Base-by-base conservation (phyloP, 1,140 invertebrate genomes). In the Dolichoris vasculosae region DNA sequence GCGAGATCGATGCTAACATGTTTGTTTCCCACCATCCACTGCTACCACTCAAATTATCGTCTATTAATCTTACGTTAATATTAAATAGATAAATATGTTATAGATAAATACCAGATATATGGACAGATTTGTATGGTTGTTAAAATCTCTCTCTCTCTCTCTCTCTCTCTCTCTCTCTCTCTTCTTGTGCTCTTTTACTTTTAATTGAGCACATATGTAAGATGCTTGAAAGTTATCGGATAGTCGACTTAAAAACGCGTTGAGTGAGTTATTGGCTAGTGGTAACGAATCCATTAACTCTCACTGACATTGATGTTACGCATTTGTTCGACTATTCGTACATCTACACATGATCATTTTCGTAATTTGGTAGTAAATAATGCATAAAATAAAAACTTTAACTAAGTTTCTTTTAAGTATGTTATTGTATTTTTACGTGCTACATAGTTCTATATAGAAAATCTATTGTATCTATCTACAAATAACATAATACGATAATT, bases 1-100 rank as follows among this genome's bases (percentile, higher is more conserved):
- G 23, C 63, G 0, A 11, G 63, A 63, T 84, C 67, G 69, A 69
- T 40, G 63, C 59, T 84, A 78, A 84, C 69, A n/a, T 30, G 48
- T 46, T 64, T 73, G 0, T 73, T 43, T 20, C 0, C n/a, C n/a
- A n/a, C n/a, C 6, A 26, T 6, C 2, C 15, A 3, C 0, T 2
- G 69, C 23, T 43, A 13, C 13, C 3, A 13, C 32, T 15, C 20
- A 73, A 38, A 43, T 73, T 73, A 69, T 73, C 43, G 69, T 7
- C 69, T 43, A 73, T 73, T 73, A 73, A 73, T 73, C 69, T 73
- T 73, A 1, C 30, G 6, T 43, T 43, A 43, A 73, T 73, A n/a
- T 73, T 43, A 3, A 26, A 43, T 11, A 43, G 69, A 71, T 71
- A 40, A 40, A 71, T 2, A 32, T 20, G 35, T 7, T 40, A 40